Conservation (phyloP, 2,888 invertebrate genomes). For the Trisateles emortualis region DNA sequence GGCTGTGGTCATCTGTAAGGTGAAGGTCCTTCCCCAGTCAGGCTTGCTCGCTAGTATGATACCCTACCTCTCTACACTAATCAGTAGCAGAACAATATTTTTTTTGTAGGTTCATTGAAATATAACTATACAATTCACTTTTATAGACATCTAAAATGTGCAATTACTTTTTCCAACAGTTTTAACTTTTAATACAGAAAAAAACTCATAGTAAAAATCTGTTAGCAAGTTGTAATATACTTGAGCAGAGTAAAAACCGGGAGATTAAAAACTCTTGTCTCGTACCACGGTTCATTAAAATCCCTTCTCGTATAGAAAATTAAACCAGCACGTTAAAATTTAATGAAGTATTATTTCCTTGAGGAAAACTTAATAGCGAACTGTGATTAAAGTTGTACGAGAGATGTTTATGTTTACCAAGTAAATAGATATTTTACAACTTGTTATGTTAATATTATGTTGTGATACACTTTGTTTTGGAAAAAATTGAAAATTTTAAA, state of each 20-base stretch:
- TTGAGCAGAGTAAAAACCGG: slow-evolving; percentile 41
- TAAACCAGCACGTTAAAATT: slow-evolving; percentile 64
- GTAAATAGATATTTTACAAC: slow-evolving; percentile 30
- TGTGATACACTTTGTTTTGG: not conserved
- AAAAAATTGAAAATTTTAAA: too few relatives aligned
- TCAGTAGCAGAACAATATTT: too few relatives aligned
- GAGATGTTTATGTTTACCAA: slow-evolving; percentile 34
- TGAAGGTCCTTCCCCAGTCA: too few relatives aligned
- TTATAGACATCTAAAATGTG: not conserved
- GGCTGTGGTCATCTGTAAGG: too few relatives aligned
- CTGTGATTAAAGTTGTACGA: slow-evolving; percentile 60
- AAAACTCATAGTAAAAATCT: slow-evolving; percentile 3
- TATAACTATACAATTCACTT: too few relatives aligned
- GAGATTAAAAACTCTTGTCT: slow-evolving; percentile 71
- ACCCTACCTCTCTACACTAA: too few relatives aligned
- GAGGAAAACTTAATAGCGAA: slow-evolving; percentile 63
- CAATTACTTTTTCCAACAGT: slow-evolving; percentile 23
- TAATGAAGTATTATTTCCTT: slow-evolving; percentile 70
- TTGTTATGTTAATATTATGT: not conserved
- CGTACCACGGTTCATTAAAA: slow-evolving; percentile 66
- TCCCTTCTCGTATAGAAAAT: slow-evolving; percentile 64
- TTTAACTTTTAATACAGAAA: not conserved
- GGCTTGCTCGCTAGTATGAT: too few relatives aligned
- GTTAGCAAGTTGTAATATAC: slow-evolving; percentile 28
- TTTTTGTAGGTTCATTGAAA: too few relatives aligned